These are phyloP conservation scores for Hycleus phaleratus DNA, from an alignment of 1,140 invertebrate genomes.

Conservation along the genomic window DNA sequence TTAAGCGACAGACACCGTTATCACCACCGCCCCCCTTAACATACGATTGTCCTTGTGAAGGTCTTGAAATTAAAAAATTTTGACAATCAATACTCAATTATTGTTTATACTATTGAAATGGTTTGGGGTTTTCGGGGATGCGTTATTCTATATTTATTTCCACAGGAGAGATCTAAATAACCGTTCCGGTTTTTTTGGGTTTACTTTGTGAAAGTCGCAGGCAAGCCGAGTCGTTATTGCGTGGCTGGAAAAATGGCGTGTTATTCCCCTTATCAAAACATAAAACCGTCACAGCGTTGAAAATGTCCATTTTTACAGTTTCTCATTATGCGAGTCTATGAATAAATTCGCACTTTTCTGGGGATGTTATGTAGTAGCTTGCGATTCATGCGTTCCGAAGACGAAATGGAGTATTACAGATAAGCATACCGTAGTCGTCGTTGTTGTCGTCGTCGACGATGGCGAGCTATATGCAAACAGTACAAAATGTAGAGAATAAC, in stretches of 20 bases:
- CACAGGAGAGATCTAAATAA: constrained; percentile 15
- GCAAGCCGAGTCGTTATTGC: constrained; percentile 20
- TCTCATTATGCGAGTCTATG: constrained; percentile 47
- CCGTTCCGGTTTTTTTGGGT: not conserved
- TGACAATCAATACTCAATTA: too few relatives aligned
- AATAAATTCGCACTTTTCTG: constrained; percentile 46
- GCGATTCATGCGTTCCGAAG: constrained; percentile 22
- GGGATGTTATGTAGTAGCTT: constrained; percentile 25
- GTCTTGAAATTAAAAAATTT: too few relatives aligned
- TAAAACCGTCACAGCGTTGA: constrained; percentile 40
- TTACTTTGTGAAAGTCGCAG: not conserved
- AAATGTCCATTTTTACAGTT: constrained; percentile 48
- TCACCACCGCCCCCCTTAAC: too few relatives aligned
- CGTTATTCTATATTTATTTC: constrained; percentile 14
- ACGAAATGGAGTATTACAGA: constrained; percentile 38
- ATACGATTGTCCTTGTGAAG: too few relatives aligned
- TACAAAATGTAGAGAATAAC: constrained; percentile 34
- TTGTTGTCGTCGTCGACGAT: not conserved
- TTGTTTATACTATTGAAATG: too few relatives aligned
- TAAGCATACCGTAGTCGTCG: constrained; percentile 26
- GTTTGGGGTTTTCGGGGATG: not conserved
- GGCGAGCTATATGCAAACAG: not conserved
- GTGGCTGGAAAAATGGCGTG: constrained; percentile 34
- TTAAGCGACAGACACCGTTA: too few relatives aligned
- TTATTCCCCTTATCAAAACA: constrained; percentile 45